Percentiles rank a stretch among this genome's conserved stretches.
Conservation (phyloP, 1,140 invertebrate genomes). For the Heliconius hewitsoni region DNA sequence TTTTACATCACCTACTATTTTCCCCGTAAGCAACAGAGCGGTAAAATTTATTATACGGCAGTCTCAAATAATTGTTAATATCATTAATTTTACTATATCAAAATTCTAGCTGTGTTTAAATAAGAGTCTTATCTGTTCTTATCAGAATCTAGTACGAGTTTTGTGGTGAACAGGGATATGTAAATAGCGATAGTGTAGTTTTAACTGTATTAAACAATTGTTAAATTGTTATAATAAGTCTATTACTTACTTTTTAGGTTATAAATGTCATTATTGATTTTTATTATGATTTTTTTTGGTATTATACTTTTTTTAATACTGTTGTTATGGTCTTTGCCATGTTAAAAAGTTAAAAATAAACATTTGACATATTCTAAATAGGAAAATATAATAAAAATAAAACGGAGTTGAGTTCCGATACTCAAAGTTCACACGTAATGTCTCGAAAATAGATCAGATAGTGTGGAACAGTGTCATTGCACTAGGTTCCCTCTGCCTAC, state of each 20-base stretch:
- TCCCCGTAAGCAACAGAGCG: conserved; percentile 62
- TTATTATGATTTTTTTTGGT: too few relatives aligned
- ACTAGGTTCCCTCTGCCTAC: too few relatives aligned
- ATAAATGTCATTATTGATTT: not conserved
- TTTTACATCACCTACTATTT: conserved; percentile 38
- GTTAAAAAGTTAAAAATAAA: not conserved
- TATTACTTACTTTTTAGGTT: not conserved
- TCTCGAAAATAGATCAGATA: too few relatives aligned
- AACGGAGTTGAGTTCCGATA: too few relatives aligned
- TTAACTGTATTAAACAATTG: not conserved
- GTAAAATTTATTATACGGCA: conserved; percentile 43
- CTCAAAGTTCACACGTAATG: too few relatives aligned
- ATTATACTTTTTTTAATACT: too few relatives aligned
- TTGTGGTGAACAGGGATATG: not conserved
- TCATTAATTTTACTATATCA: not conserved
- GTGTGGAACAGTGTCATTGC: too few relatives aligned
- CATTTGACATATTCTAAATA: conserved; percentile 1
- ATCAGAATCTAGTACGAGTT: conserved; percentile 30
- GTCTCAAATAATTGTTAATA: conserved; percentile 43
- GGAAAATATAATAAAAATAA: too few relatives aligned
- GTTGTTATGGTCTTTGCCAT: too few relatives aligned
- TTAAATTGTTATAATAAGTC: not conserved
- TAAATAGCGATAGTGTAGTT: not conserved
- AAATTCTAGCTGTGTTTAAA: conserved; percentile 2
- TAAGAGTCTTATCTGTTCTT: conserved; percentile 30